phyloP scores from a whole-genome alignment of 2,888 invertebrate species.

The Oxystoma pomonae region DNA sequence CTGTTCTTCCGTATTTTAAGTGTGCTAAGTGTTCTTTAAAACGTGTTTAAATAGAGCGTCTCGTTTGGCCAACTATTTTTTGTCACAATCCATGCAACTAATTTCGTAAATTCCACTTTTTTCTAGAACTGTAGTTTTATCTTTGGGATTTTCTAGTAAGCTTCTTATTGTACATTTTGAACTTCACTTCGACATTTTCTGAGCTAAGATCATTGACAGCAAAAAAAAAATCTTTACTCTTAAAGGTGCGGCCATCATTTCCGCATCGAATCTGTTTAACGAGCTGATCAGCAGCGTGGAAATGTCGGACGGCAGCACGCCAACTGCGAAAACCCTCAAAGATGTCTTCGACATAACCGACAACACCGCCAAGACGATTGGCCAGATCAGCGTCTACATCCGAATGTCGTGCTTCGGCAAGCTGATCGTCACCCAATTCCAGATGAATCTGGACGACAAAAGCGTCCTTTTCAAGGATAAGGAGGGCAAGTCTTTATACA shows the following conservation, averaged over 20 bases:
- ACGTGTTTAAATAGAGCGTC: no score
- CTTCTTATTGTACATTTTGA: no score
- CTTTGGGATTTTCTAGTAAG: no score
- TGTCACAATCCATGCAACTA: no score
- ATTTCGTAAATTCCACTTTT: no score
- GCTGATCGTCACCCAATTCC: slow-evolving; percentile 62
- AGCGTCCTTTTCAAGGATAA: slow-evolving; percentile 48
- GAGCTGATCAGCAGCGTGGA: slow-evolving; percentile 50
- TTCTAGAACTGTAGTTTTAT: no score
- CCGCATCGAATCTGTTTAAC: slow-evolving; percentile 58
- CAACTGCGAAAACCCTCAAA: slow-evolving; percentile 56
- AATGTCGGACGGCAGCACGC: slow-evolving; percentile 48
- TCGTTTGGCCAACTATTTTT: no score
- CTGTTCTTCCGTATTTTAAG: no score
- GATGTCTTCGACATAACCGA: slow-evolving; percentile 56
- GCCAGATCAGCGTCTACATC: slow-evolving; percentile 56
- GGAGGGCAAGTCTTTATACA: slow-evolving; percentile 45
- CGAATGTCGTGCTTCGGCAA: slow-evolving; percentile 64
- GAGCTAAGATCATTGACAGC: no score
- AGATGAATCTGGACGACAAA: slow-evolving; percentile 50
- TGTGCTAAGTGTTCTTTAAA: no score
- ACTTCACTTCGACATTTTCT: no score
- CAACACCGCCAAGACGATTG: slow-evolving; percentile 51
- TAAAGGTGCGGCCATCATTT: slow-evolving; percentile 56
- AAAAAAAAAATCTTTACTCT: no score